Percentiles rank a stretch among this genome's conserved stretches.
These are phyloP conservation scores for Serinus canaria DNA, from an alignment of 2,113 vertebrate genomes.

Conservation along the genomic window DNA sequence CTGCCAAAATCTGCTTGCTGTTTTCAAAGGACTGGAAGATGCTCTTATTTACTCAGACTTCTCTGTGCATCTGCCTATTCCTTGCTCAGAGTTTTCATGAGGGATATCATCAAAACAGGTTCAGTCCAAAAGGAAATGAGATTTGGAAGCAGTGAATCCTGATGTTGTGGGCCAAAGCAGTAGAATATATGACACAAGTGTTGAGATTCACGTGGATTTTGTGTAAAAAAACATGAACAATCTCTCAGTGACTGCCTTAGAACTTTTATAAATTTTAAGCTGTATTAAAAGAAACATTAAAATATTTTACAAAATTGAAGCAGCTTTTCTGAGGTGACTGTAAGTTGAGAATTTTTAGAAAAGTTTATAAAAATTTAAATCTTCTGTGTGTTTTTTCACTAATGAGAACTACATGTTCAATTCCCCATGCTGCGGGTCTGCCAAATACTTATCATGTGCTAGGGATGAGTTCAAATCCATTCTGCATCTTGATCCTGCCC, in stretches of 20 bases:
- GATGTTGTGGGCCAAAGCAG: neutral
- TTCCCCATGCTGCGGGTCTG: constrained; percentile 4
- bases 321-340: neutral
- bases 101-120: constrained; percentile 33
- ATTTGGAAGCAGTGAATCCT: constrained; percentile 8
- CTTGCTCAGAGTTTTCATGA: constrained; percentile 27
- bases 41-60: neutral
- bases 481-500: constrained; percentile 30
- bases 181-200: constrained; percentile 15
- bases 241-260: neutral
- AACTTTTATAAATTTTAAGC: neutral
- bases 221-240: constrained; percentile 7
- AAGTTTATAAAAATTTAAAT: neutral
- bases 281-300: neutral
- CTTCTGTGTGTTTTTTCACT: constrained; percentile 2
- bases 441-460: constrained; percentile 49
- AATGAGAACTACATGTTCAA: constrained; percentile 43
- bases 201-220: neutral
- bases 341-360: neutral
- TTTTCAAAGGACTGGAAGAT: constrained; percentile 35
- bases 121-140: constrained; percentile 51
- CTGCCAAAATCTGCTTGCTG: constrained; percentile 15
- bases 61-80: constrained; percentile 20
- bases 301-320: neutral
- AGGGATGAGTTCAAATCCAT: constrained; percentile 38